Base-by-base conservation (phyloP, 1,140 invertebrate species). In the Arctopsyche grandis region DNA sequence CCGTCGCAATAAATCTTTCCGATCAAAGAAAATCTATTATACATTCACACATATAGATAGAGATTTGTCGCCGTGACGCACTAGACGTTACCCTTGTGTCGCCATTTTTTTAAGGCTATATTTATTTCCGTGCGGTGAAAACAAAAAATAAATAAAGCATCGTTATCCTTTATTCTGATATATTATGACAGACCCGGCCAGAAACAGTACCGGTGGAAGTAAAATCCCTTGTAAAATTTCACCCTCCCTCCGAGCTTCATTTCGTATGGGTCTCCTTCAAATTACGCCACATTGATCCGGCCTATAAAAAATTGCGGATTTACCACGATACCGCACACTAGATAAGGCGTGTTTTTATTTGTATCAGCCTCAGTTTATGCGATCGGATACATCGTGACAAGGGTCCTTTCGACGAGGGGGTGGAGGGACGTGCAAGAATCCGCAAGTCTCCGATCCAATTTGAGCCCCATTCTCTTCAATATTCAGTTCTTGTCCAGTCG, bases 161-260 rank as follows among this genome's bases (percentile, higher is more conserved):
- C 48, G 24, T 74, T 74, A 74, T 74, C 71, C 48, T 56, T 74
- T 74, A 74, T 74, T 74, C 71, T 74, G 71, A 74, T 74, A 74
- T 74, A 74, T 74, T 74, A 74, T 56, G 71, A 74, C 71, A 56
- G 43, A 29, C 24, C 69, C 69, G 26, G 14, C 26, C 26, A 9
- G 26, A 69, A 69, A 56, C 16, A 74, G 24, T 29, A 74, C 7
- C 43, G 22, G 10, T 24, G 21, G 24, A 74, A 74, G 71, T 74
- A 56, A 74, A 74, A 74, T 74, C 48, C 71, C 46, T 74, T 73
- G 69, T 73, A 73, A 73, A 73, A 22, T 4, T 66, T 73, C 69
- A 16, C 63, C 7, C 21, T 1, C 12, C 5, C 9, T 22, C 19
- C 16, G 58, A 12, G 63, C 22, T 66, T 66, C 63, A 66, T 66